Evolutionary conservation across 35 echinoderm and acorn worm genomes (phyloP), one percentile per base, ranked within the genome.

Genomic region (Heliocidaris tuberculata): DNA sequence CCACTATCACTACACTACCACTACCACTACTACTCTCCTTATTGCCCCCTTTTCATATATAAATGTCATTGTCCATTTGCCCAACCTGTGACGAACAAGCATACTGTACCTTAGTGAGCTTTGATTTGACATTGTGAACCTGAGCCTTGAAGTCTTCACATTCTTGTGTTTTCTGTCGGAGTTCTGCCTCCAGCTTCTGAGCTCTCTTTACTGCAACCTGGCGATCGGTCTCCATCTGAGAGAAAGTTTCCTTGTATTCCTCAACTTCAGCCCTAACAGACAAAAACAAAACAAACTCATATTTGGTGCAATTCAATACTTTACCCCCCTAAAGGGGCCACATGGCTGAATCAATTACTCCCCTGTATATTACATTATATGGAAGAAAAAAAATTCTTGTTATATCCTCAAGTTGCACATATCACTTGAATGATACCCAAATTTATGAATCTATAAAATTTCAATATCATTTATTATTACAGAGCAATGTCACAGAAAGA

Each of bases 171-270:
- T 85, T 60, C 65, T 56, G 86, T 47, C 94, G 95, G 49, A 97
- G 90, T 49, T 97, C 95, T 19, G 89, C 49, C 86, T 97, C 97
- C 88, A 97, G 92, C 85, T 94, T 97, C 13, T 87, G 59, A 13
- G 95, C 95, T 96, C 97, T 86, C 32, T 96, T 93, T 2, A 94
- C 90, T 4, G 97, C 95, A 31, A 97, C 94, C 52, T 94, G 94
- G 24, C 95, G 93, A 21, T 97, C 97, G 35, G 94, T 92, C 85
- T 97, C 96, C 88, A 96, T 30, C 97, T 97, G 97, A n/a, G 97
- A 92, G 31, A 97, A 59, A 2, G 97, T 95, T 35, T 85, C 85
- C 86, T 93, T 93, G 59, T 96, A 94, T n/a, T 96, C 92, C 89
- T 97, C 94, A 21, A 97, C 85, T 90, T 97, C 97, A 65, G 94